Evolutionary conservation across 1,140 invertebrate genomes (phyloP), one percentile per base, ranked within the genome.

Genomic region (Holcopasites calliopsidis): DNA sequence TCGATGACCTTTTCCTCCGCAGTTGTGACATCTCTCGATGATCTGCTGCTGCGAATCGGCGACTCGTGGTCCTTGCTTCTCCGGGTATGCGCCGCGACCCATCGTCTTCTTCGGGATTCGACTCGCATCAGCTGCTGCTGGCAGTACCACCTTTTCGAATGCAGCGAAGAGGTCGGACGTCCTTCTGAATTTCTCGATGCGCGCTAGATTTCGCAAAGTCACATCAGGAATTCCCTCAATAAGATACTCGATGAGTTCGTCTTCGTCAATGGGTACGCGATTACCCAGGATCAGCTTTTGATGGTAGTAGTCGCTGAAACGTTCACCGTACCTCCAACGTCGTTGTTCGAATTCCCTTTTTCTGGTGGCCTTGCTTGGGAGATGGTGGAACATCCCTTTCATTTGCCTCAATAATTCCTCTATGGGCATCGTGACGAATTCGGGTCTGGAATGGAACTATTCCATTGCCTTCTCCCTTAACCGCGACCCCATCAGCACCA

Each of bases 21-120:
- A 85, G 55, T 80, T 84, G 50, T 65, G 79, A 76, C 76, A 84
- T 42, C 61, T 49, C 23, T 21, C 66, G 21, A 38, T 3, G 13
- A 18, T 38, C 4, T 38, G 4, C 10, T 10, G 35, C 35, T 38
- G 10, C 35, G 35, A n/a, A n/a, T n/a, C n/a, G n/a, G n/a, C n/a
- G n/a, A n/a, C n/a, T n/a, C n/a, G n/a, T n/a, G n/a, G n/a, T n/a
- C n/a, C n/a, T n/a, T n/a, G n/a, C n/a, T n/a, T n/a, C n/a, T n/a
- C n/a, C n/a, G n/a, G n/a, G n/a, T n/a, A n/a, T n/a, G n/a, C n/a
- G n/a, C n/a, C n/a, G n/a, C n/a, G n/a, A n/a, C n/a, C n/a, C n/a
- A n/a, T n/a, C n/a, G n/a, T n/a, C n/a, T n/a, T n/a, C n/a, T n/a
- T n/a, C n/a, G n/a, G n/a, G n/a, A n/a, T n/a, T n/a, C n/a, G n/a